Evolutionary conservation across 2,888 invertebrate species (phyloP).

Genomic region (Caenorhabditis becei): DNA sequence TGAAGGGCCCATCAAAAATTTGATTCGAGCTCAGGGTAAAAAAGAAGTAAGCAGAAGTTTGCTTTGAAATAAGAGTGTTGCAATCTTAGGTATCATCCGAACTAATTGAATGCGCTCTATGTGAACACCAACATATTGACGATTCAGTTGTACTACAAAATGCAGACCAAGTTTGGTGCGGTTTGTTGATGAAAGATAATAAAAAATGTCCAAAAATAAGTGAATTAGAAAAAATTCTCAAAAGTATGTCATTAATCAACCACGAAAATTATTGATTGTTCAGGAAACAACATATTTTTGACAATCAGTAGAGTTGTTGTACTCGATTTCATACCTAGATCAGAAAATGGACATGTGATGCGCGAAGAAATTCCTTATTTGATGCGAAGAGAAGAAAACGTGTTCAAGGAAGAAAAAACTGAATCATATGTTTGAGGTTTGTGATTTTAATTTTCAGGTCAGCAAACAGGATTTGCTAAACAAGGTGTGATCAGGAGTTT

Average conservation of each 20-base stretch:
- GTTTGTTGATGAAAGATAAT: slow-evolving; percentile 52
- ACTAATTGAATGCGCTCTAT: slow-evolving; percentile 45
- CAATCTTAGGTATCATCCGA: slow-evolving; percentile 56
- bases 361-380: slow-evolving; percentile 58
- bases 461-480: too few species aligned
- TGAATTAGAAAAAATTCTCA: slow-evolving; percentile 48
- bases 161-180: slow-evolving; percentile 51
- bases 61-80: not conserved
- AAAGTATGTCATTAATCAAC: slow-evolving; percentile 57
- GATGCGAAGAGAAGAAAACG: slow-evolving; percentile 44
- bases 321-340: slow-evolving; percentile 66
- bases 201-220: slow-evolving; percentile 40
- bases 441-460: too few species aligned
- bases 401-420: slow-evolving; percentile 16
- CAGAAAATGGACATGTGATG: slow-evolving; percentile 63
- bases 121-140: slow-evolving; percentile 44
- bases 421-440: slow-evolving; percentile 52
- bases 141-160: slow-evolving; percentile 54
- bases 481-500: too few species aligned
- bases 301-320: slow-evolving; percentile 45
- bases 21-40: slow-evolving; percentile 35
- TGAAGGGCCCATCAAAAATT: slow-evolving; percentile 37
- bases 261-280: slow-evolving; percentile 37
- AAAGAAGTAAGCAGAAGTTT: not conserved
- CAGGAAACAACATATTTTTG: not conserved